Evolutionary conservation across 2,113 vertebrate genomes (phyloP).

Genomic region (Xiphophorus hellerii): DNA sequence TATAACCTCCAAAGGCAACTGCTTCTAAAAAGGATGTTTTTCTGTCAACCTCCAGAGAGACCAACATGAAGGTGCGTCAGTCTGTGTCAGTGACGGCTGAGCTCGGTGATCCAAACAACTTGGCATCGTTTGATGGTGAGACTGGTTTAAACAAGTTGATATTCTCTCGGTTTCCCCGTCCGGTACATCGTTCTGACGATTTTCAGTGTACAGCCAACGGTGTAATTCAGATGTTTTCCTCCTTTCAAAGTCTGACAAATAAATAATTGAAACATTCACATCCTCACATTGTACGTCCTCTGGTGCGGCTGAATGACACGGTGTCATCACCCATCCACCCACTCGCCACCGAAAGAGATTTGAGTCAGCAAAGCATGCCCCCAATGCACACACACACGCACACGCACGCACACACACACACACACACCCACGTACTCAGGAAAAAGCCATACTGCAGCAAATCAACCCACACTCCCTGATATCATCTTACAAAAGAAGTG

Average conservation of each 20-base stretch:
- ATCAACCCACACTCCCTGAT: slow-evolving; percentile 42
- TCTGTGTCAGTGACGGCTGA: slow-evolving; percentile 88
- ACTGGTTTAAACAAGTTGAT: background rate
- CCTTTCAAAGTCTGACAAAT: slow-evolving; percentile 14
- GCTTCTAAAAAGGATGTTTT: slow-evolving; percentile 32
- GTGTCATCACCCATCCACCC: slow-evolving; percentile 45
- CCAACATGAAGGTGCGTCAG: slow-evolving; percentile 96
- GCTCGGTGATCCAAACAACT: slow-evolving; percentile 84
- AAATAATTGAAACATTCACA: slow-evolving; percentile 3
- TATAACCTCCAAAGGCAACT: slow-evolving; percentile 20
- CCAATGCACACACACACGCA: slow-evolving; percentile 19
- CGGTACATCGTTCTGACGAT: background rate
- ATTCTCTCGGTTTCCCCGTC: background rate
- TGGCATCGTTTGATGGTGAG: slow-evolving; percentile 89
- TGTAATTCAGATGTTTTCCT: slow-evolving; percentile 6
- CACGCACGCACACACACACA: too few species aligned
- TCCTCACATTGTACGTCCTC: slow-evolving; percentile 15
- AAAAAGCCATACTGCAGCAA: slow-evolving; percentile 56
- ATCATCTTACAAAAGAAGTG: slow-evolving; percentile 46
- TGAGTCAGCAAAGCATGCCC: slow-evolving; percentile 54
- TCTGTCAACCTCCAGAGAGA: slow-evolving; percentile 83
- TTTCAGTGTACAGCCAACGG: background rate
- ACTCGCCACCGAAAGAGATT: slow-evolving; percentile 29
- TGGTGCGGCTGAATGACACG: slow-evolving; percentile 36
- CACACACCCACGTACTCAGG: slow-evolving; percentile 28